These are phyloP conservation scores for Tetragonula clypearis DNA, from an alignment of 1,140 invertebrate genomes.

Conservation along the genomic window DNA sequence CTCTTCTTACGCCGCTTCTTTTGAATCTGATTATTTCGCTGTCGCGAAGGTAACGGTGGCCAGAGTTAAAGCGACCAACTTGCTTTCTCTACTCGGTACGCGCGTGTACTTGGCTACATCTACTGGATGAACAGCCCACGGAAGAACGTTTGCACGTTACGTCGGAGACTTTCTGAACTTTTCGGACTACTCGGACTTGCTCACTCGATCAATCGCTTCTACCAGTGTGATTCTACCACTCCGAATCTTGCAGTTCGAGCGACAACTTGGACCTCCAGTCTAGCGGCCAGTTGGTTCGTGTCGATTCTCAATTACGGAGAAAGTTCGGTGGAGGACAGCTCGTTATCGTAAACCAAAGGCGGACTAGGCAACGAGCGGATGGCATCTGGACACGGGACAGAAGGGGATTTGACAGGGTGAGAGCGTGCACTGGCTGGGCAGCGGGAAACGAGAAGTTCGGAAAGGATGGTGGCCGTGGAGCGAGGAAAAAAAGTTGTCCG, in stretches of 20 bases:
- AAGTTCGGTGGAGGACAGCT: not conserved
- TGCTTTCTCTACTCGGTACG: no score
- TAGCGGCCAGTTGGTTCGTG: constrained; percentile 31
- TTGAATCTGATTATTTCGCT: constrained; percentile 3
- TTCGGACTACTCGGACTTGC: not conserved
- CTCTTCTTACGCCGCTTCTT: not conserved
- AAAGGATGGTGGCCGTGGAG: not conserved
- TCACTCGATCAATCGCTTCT: not conserved
- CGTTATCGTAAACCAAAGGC: constrained; percentile 54
- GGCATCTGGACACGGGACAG: not conserved
- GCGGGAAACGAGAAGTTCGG: not conserved
- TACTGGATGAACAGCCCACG: not conserved
- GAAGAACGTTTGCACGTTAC: not conserved
- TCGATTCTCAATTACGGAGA: constrained; percentile 31
- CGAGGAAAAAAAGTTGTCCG: constrained; percentile 37
- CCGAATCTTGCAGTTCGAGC: not conserved
- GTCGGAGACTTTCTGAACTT: not conserved
- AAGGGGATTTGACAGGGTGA: constrained; percentile 41
- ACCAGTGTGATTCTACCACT: not conserved
- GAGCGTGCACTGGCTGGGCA: not conserved
- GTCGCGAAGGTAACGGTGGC: no score
- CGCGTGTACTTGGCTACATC: no score
- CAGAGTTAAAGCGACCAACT: not conserved
- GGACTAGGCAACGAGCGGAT: constrained; percentile 35
- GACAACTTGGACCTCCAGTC: constrained; percentile 1